These are phyloP conservation scores for Ptilodon capucinus DNA, from an alignment of 2,888 invertebrate species.

Conservation along the genomic window DNA sequence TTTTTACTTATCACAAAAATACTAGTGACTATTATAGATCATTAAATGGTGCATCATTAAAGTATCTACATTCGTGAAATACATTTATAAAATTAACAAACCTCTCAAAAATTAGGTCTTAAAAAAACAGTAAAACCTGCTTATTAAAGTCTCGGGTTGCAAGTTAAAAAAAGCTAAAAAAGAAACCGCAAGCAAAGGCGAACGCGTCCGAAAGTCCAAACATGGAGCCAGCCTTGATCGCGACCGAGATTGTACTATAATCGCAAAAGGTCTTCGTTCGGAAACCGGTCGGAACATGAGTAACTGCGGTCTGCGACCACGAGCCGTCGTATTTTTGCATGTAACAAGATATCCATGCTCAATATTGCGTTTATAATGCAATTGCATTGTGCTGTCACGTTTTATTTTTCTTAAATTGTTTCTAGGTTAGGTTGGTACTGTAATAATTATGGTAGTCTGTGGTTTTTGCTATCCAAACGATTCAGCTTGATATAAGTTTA, in stretches of 20 bases:
- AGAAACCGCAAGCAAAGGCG: constrained; percentile 22
- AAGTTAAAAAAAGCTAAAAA: constrained; percentile 22
- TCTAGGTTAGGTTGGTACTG: constrained; percentile 5
- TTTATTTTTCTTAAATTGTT: constrained; percentile 11
- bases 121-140: constrained; percentile 20
- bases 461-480: constrained; percentile 14
- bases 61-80: too few relatives aligned
- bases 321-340: constrained; percentile 60
- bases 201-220: constrained; percentile 37
- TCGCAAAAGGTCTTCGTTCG: constrained; percentile 36
- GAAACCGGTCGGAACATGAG: constrained; percentile 64
- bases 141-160: constrained; percentile 19
- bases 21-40: too few relatives aligned
- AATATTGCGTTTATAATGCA: constrained; percentile 44
- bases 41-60: too few relatives aligned
- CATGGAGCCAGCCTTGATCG: constrained; percentile 45
- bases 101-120: too few relatives aligned
- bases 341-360: constrained; percentile 58
- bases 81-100: too few relatives aligned
- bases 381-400: constrained; percentile 38
- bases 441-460: constrained; percentile 5
- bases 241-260: constrained; percentile 43
- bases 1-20: too few relatives aligned
- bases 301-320: constrained; percentile 46
- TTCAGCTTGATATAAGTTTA: neutral